Evolutionary conservation across 2,113 vertebrate genomes (phyloP).

Genomic region (Garra rufa): DNA sequence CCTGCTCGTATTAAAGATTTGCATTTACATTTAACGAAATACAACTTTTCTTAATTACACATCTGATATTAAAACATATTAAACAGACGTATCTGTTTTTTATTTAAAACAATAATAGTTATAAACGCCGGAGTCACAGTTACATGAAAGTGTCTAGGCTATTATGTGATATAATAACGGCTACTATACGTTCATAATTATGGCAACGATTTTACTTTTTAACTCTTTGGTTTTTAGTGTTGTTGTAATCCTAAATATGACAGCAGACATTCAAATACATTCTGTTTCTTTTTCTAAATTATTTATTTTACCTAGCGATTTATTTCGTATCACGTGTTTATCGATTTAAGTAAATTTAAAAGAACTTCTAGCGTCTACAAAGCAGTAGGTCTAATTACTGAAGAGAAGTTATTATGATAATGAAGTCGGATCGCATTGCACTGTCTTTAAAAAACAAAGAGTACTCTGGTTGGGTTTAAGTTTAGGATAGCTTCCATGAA

Average conservation of each 20-base stretch:
- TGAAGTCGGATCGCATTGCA: constrained; percentile 64
- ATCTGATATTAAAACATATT: not conserved
- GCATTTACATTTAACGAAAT: not conserved
- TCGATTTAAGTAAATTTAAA: not conserved
- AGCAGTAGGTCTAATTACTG: constrained; percentile 57
- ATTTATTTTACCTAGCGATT: not conserved
- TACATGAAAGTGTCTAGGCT: not conserved
- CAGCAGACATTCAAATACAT: too few species aligned
- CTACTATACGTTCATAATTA: not conserved
- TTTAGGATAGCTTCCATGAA: constrained; percentile 55
- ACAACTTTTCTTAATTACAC: not conserved
- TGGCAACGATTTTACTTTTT: not conserved
- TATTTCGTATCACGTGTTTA: not conserved
- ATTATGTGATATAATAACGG: not conserved
- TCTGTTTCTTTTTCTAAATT: not conserved
- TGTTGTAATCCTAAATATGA: not conserved
- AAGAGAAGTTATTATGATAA: constrained; percentile 64
- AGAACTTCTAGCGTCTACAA: not conserved
- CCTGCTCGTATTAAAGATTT: too few species aligned
- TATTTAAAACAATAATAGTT: not conserved
- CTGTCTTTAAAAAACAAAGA: constrained; percentile 54
- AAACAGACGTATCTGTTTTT: not conserved
- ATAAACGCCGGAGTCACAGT: not conserved
- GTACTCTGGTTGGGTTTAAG: not conserved
- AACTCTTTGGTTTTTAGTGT: not conserved